A percentile compares a stretch with the other conserved stretches of the same genome.
Evolutionary conservation across 2,888 invertebrate species (phyloP).

Genomic region (Serrognathus titanus): DNA sequence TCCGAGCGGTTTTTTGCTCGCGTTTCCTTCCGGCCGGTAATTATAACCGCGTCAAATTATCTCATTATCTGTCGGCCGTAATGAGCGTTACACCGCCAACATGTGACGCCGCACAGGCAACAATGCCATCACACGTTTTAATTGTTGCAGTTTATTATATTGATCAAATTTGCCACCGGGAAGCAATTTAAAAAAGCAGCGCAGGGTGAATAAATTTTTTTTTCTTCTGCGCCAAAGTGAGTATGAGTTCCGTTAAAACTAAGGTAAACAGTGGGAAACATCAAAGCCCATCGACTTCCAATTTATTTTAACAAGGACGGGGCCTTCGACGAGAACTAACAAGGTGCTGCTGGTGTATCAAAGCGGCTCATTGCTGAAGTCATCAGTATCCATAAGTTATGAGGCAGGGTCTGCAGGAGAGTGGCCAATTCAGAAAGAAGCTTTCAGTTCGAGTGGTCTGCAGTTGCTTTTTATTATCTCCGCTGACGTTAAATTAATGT

Average conservation of each 20-base stretch:
- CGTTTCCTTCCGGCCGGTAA: conserved; percentile 51
- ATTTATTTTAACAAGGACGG: conserved; percentile 49
- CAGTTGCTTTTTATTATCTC: conserved; percentile 43
- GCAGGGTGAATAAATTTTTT: not conserved
- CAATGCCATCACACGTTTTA: not conserved
- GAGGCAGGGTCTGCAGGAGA: conserved; percentile 47
- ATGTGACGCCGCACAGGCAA: conserved; percentile 20
- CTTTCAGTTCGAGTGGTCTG: conserved; percentile 40
- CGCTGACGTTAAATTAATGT: conserved; percentile 43
- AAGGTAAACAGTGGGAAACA: conserved; percentile 37
- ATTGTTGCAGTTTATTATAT: too few species aligned
- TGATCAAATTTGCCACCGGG: too few species aligned
- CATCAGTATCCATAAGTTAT: conserved; percentile 79
- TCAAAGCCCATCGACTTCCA: conserved; percentile 47
- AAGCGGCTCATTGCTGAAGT: conserved; percentile 62
- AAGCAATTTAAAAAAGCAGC: too few species aligned
- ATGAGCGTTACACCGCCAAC: conserved; percentile 38
- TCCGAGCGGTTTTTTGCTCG: conserved; percentile 49
- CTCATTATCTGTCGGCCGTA: conserved; percentile 43
- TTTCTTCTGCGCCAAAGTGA: not conserved
- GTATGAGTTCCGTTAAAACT: conserved; percentile 7
- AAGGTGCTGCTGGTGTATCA: conserved; percentile 41
- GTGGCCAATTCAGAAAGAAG: conserved; percentile 40
- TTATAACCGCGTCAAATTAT: conserved; percentile 49
- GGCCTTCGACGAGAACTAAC: conserved; percentile 41